Evolutionary conservation across 2,113 vertebrate species (phyloP).

Genomic region (Odontophorus gujanensis): DNA sequence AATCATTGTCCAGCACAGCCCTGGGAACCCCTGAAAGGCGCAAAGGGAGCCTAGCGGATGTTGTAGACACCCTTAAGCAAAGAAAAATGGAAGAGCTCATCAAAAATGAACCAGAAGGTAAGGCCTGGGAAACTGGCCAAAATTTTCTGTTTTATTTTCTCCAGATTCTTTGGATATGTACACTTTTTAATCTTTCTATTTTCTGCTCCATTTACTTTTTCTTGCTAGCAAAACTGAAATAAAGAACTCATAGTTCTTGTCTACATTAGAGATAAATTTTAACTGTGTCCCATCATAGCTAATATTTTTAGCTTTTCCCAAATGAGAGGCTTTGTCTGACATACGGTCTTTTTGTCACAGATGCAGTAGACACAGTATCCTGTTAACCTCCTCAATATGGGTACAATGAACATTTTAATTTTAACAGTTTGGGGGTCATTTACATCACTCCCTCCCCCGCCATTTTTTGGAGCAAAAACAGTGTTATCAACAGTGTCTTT

Average conservation of each 20-base stretch:
- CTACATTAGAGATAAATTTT: not conserved
- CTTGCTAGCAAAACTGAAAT: not conserved
- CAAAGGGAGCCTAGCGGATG: conserved; percentile 97
- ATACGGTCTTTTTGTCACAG: not conserved
- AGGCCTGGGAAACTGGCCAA: conserved; percentile 55
- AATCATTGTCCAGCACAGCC: conserved; percentile 83
- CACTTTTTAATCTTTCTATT: not conserved
- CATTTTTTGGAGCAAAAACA: not conserved
- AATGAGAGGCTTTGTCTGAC: not conserved
- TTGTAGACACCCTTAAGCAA: conserved; percentile 98
- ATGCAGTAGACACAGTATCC: not conserved
- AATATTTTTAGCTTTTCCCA: not conserved
- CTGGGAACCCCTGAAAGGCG: conserved; percentile 95
- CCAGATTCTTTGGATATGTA: not conserved
- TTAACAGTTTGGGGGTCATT: not conserved
- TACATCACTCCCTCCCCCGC: not conserved
- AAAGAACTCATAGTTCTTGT: not conserved
- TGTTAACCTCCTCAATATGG: not conserved
- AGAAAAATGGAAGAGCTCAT: conserved; percentile 99
- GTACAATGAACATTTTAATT: not conserved
- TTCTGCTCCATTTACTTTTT: not conserved
- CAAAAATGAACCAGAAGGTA: conserved; percentile 99
- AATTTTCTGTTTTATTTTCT: not conserved
- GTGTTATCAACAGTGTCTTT: not conserved
- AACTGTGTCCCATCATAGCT: not conserved